Evolutionary conservation across 2,888 invertebrate genomes (phyloP).

Genomic region (Blastobasis lacticolella): DNA sequence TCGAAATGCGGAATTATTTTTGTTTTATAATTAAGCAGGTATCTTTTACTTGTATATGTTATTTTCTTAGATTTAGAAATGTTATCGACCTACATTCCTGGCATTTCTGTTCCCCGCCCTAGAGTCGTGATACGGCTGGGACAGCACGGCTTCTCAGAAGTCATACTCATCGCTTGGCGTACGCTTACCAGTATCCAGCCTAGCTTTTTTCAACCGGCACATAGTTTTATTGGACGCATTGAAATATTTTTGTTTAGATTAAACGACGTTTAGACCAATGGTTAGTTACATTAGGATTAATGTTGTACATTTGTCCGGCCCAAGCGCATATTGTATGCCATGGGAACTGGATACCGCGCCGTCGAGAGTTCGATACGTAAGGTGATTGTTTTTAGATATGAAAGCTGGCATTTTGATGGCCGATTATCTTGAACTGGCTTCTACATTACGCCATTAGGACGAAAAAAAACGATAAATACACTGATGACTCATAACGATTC

Average conservation of each 20-base stretch:
- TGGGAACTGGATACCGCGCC: conserved; percentile 31
- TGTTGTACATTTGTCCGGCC: conserved; percentile 61
- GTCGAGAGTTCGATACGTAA: conserved; percentile 3
- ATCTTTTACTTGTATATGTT: not conserved
- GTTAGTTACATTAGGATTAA: conserved; percentile 71
- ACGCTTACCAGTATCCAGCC: conserved; percentile 42
- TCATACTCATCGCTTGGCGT: conserved; percentile 66
- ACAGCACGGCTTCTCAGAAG: conserved; percentile 65
- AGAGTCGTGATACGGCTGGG: conserved; percentile 68
- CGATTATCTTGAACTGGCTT: conserved; percentile 6
- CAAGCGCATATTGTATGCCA: conserved; percentile 39
- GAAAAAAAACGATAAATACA: too few species aligned
- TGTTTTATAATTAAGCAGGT: too few species aligned
- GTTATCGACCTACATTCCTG: conserved; percentile 22
- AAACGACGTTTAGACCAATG: conserved; percentile 62
- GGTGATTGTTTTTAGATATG: conserved; percentile 9
- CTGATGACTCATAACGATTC: too few species aligned
- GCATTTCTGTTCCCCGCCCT: conserved; percentile 35
- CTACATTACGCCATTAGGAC: conserved; percentile 9
- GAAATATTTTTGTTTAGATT: conserved; percentile 72
- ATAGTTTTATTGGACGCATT: conserved; percentile 67
- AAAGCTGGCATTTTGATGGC: conserved; percentile 6
- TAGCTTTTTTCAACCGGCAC: conserved; percentile 51
- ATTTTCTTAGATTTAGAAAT: not conserved
- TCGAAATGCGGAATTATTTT: not conserved